phyloP scores from a whole-genome alignment of 1,140 invertebrate genomes.

The Papilio machaon region DNA sequence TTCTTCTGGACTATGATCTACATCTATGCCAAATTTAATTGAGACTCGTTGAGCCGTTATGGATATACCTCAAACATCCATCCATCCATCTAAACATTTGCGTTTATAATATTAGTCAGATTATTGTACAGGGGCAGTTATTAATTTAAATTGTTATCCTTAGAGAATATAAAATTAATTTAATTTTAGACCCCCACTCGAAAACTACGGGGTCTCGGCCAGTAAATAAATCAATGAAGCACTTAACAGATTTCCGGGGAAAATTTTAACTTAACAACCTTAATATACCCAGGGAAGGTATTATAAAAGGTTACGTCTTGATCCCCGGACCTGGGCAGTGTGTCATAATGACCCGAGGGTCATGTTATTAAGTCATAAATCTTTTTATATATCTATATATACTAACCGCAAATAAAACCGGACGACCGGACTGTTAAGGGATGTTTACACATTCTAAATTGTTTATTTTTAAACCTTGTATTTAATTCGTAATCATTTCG shows the following conservation, averaged over 20 bases:
- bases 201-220: neutral
- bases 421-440: conserved; percentile 30
- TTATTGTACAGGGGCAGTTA: neutral
- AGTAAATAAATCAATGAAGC: conserved; percentile 32
- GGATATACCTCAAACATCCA: neutral
- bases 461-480: conserved; percentile 40
- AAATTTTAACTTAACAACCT: conserved; percentile 35
- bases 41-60: too few relatives aligned
- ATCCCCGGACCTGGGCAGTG: conserved; percentile 33
- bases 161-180: conserved; percentile 18
- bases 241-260: conserved; percentile 30
- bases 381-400: conserved; percentile 40
- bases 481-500: conserved; percentile 32
- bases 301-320: conserved; percentile 30
- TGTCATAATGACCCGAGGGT: conserved; percentile 40
- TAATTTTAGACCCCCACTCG: conserved; percentile 5
- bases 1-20: too few relatives aligned
- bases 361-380: conserved; percentile 46
- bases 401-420: conserved; percentile 36
- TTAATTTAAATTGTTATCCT: conserved; percentile 5
- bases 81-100: neutral
- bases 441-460: conserved; percentile 38
- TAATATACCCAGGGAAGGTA: conserved; percentile 37
- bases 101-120: too few relatives aligned
- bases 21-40: too few relatives aligned